Evolutionary conservation across 2,797 vertebrate species (phyloP).

Genomic region (Moxostoma hubbsi): DNA sequence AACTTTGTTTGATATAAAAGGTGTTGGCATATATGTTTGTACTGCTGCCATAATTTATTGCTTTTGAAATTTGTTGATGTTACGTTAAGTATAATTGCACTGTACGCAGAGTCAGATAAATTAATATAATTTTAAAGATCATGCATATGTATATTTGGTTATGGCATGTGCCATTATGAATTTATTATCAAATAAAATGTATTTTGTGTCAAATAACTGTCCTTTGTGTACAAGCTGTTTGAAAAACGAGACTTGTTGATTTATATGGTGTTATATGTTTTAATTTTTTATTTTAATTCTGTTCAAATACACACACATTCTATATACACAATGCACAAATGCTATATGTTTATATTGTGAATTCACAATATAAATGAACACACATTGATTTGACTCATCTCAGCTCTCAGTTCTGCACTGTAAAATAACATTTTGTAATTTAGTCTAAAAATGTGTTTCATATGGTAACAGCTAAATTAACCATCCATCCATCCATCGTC

Average conservation of each 20-base stretch:
- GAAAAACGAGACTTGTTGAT: too few relatives aligned
- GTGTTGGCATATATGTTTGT: slow-evolving; percentile 79
- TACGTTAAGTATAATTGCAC: slow-evolving; percentile 83
- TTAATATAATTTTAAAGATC: slow-evolving; percentile 67
- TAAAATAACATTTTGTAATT: too few relatives aligned
- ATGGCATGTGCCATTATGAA: slow-evolving; percentile 87
- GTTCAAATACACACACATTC: not conserved
- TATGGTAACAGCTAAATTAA: too few relatives aligned
- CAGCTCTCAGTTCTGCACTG: too few relatives aligned
- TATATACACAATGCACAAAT: not conserved
- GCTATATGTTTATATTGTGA: too few relatives aligned
- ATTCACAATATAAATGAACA: too few relatives aligned
- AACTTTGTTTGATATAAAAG: slow-evolving; percentile 65
- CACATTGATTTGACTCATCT: too few relatives aligned
- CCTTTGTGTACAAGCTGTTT: slow-evolving; percentile 7
- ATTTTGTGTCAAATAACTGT: slow-evolving; percentile 91
- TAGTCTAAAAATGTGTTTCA: too few relatives aligned
- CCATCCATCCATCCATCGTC: too few relatives aligned
- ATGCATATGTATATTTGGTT: slow-evolving; percentile 99
- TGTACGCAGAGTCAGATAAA: slow-evolving; percentile 68
- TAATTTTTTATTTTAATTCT: too few relatives aligned
- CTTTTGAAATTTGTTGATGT: slow-evolving; percentile 77
- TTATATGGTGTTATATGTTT: too few relatives aligned
- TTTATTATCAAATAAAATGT: slow-evolving; percentile 82
- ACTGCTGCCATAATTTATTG: slow-evolving; percentile 93